Evolutionary conservation across 2,797 vertebrate species (phyloP), one percentile per base, ranked within the genome.

Genomic region (Meriones psammophilus): DNA sequence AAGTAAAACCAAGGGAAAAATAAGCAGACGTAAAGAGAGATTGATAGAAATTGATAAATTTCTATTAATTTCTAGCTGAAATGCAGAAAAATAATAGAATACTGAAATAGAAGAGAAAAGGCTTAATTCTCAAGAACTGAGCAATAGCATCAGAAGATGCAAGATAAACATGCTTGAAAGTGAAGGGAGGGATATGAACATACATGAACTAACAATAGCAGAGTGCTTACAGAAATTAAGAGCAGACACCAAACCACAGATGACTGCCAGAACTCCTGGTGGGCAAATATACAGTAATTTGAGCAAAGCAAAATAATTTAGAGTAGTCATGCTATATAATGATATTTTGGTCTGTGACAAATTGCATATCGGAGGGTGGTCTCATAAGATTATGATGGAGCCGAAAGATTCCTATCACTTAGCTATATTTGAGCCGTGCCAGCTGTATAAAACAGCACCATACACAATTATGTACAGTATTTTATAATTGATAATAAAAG

Each of bases 211-310:
- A 7, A 71, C 76, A 88, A 39, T 13, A 85, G 15, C 73, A 92
- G 78, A 93, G 26, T 78, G 66, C 33, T 84, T 95, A 28, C 4
- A 85, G 77, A 95, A 85, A 68, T 73, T 62, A 79, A 76, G 33
- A 64, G 64, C 8, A 84, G 84, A 68, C 36, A 69, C 39, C 17
- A 88, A 50, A 58, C 20, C 81, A 83, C 36, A 66, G 36, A 39
- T 20, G 68, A 60, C 18, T 91, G 73, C 74, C 71, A 79, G 56
- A 73, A 56, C 33, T 73, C 7, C 66, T 56, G 46, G 3, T 77
- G 36, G 4, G 2, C 68, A 81, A 50, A 76, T 42, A 58, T 4
- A 7, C 39, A 84, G 73, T 76, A 56, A 93, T 76, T 76, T 80
- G 50, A 83, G 42, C 28, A 77, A 94, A 80, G 80, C 20, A 5